Conservation (phyloP, 2,113 vertebrate genomes). For the Protobothrops flavoviridis region DNA sequence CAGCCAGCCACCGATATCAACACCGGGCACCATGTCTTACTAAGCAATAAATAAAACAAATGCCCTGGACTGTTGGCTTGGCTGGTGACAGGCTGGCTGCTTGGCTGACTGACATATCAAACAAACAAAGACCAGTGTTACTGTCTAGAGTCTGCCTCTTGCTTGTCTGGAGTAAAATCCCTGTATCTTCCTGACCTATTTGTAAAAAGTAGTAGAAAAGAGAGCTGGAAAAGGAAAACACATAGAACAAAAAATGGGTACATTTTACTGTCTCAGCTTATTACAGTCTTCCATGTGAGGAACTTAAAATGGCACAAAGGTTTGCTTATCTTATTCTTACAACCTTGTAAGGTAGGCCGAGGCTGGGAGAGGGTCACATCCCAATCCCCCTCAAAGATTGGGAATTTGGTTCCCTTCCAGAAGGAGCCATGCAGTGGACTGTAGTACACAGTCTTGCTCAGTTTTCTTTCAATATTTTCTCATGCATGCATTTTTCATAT, state of each 20-base stretch:
- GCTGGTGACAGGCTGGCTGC: slow-evolving; percentile 6
- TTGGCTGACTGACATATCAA: slow-evolving; percentile 24
- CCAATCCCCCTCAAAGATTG: neutral
- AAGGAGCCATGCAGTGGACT: neutral
- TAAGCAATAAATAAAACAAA: slow-evolving; percentile 54
- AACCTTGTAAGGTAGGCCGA: neutral
- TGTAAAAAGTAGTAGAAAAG: neutral
- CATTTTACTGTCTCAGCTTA: neutral
- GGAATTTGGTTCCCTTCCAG: neutral
- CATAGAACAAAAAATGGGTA: neutral
- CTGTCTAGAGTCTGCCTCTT: slow-evolving; percentile 5
- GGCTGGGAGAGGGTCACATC: neutral
- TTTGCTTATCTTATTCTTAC: neutral
- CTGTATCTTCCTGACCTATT: neutral
- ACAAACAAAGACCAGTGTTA: slow-evolving; percentile 38
- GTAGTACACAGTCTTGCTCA: neutral
- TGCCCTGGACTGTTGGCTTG: neutral
- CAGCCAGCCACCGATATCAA: slow-evolving; percentile 51
- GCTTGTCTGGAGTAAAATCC: neutral
- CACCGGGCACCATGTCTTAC: slow-evolving; percentile 45
- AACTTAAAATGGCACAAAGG: neutral
- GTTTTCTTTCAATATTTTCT: neutral
- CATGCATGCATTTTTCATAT: neutral
- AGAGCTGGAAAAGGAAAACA: neutral
- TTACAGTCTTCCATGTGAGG: neutral